Evolutionary conservation across 2,888 invertebrate species (phyloP), one percentile per base, ranked within the genome.

Genomic region (Rhaphigaster nebulosa): DNA sequence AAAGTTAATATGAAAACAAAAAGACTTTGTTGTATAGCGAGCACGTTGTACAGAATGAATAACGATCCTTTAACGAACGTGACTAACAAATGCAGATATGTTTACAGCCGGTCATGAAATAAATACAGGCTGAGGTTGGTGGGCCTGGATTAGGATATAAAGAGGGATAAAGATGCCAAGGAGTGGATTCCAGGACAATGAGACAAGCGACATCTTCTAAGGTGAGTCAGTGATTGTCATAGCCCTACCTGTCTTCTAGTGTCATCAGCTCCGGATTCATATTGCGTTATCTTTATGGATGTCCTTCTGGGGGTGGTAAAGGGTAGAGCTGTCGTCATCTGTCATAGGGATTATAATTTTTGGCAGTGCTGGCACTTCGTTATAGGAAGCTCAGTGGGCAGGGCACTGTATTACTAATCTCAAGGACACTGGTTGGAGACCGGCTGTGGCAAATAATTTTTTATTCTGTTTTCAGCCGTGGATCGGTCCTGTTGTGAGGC

Each of bases 181-280:
- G 10, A 8, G 41, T 5, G 23, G 80, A 80, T 80, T 80, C 80
- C 80, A n/a, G 45, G 45, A 6, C 45, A 45, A 50, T 84, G 84
- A 84, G 84, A 15, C 45, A 41, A 84, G 45, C 26, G 41, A 10
- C n/a, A n/a, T n/a, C n/a, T n/a, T n/a, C n/a, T n/a, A n/a, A 5
- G 45, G 41, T 84, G 84, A 45, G 84, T 84, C 84, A 84, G 26
- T 2, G 38, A 12, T 45, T 18, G 70, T 29, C 70, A 29, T 15
- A 1, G 70, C 38, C 70, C 34, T 20, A 23, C 70, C 70, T 76
- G 65, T 15, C 65, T 12, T 23, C 60, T n/a, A 29, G 0, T 76
- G 70, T 76, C 70, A 76, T 76, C 70, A 34, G 34, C 70, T 70
- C 70, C 70, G 70, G 70, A 18, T 70, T 34, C 60, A n/a, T n/a